Evolutionary conservation across 2,113 vertebrate species (phyloP), one percentile per base, ranked within the genome.

Genomic region (Salvator merianae): DNA sequence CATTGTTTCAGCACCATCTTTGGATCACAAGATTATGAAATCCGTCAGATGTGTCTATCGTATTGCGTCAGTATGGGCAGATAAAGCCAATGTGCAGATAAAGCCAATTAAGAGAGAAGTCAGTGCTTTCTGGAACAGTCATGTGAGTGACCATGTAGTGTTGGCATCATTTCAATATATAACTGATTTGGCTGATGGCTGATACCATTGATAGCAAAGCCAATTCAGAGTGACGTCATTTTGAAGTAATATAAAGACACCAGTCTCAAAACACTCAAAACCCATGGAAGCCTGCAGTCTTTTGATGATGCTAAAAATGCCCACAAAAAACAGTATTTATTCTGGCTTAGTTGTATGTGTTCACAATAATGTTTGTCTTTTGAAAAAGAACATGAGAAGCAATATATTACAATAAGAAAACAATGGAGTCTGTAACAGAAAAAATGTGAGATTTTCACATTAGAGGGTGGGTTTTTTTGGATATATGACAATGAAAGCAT

Each of bases 381-480:
- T 40, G 1, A 43, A 40, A 26, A 24, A 28, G 5, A 43, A 12
- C 22, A 16, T 4, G 32, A 47, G 4, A 68, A 18, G 13, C 40
- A 85, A 59, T 32, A 28, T 62, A 59, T 4, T 7, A 24, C 34
- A 28, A 8, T 16, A 16, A 18, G 66, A 65, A 69, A 69, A 30
- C 12, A 53, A 69, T 36, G 38, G 22, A 26, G 4, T 73, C 50
- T 85, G 8, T 13, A 65, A 43, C n/a, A 13, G 34, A 50, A 26
- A 59, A 88, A 82, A 80, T n/a, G 40, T 30, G 40, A 63, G 0
- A 28, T 38, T 40, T 83, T 77, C 81, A 4, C 87, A 83, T 30
- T 70, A 3, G n/a, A 53, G 9, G 20, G 26, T 59, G 14, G 16
- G 55, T 59, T 59, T 89, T 80, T 82, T 30, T n/a, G 69, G 2